These are phyloP conservation scores for Chrysolina oricalcia DNA, from an alignment of 2,888 invertebrate genomes.

Conservation along the genomic window DNA sequence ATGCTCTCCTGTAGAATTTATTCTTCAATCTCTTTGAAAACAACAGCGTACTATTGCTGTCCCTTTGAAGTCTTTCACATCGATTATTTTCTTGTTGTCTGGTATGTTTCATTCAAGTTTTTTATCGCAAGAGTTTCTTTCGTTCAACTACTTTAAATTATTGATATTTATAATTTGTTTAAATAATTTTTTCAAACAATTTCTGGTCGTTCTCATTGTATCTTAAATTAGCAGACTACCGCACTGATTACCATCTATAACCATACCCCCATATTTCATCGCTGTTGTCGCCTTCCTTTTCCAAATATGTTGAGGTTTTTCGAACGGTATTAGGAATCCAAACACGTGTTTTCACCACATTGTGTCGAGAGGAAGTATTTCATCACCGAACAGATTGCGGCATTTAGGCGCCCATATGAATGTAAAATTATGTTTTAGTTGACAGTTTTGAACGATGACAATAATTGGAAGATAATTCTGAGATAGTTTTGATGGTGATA, in stretches of 20 bases:
- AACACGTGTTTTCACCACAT: conserved; percentile 24
- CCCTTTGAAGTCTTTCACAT: too few species aligned
- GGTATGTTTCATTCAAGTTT: too few species aligned
- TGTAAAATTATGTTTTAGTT: conserved; percentile 24
- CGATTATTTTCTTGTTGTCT: too few species aligned
- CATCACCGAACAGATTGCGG: conserved; percentile 42
- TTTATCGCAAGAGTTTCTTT: too few species aligned
- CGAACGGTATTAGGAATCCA: conserved; percentile 8
- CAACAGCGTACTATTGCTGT: too few species aligned
- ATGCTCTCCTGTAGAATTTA: too few species aligned
- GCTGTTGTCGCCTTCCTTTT: conserved; percentile 20
- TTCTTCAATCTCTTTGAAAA: too few species aligned
- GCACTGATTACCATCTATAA: background rate
- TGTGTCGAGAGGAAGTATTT: conserved; percentile 41
- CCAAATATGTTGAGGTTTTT: conserved; percentile 21
- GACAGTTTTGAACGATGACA: background rate
- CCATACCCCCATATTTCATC: conserved; percentile 1
- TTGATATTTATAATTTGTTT: background rate
- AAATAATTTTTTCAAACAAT: too few species aligned
- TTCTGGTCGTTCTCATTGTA: background rate
- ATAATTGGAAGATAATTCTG: background rate
- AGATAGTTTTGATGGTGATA: background rate
- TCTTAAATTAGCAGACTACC: background rate
- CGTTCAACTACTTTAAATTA: too few species aligned
- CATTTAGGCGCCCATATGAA: conserved; percentile 32